phyloP scores from a whole-genome alignment of 2,888 invertebrate genomes.

The Tipula unca region DNA sequence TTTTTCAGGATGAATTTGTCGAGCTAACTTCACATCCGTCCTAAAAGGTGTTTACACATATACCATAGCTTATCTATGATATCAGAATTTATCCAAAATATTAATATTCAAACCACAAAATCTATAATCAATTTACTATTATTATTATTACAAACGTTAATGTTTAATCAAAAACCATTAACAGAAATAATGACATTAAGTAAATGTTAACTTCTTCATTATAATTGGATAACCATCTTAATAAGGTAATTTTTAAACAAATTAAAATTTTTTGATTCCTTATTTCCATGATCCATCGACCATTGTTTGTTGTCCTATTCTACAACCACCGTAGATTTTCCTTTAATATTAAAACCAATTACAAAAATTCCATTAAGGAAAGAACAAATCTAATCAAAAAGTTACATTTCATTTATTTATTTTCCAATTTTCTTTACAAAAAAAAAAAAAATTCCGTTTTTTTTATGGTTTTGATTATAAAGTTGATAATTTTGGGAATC shows the following conservation, averaged over 20 bases:
- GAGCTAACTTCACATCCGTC: too few species aligned
- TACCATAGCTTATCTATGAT: too few species aligned
- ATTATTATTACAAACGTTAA: neutral
- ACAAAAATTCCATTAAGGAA: neutral
- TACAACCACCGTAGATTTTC: neutral
- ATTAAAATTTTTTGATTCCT: neutral
- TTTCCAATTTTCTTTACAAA: neutral
- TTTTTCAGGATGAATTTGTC: too few species aligned
- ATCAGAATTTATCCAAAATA: too few species aligned
- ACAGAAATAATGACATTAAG: neutral
- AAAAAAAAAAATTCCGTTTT: neutral
- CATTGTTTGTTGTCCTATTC: neutral
- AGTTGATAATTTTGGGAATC: slow-evolving; percentile 8
- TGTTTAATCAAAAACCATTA: neutral
- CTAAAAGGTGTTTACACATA: too few species aligned
- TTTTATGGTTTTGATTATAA: neutral
- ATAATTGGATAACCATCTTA: neutral
- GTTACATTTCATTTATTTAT: slow-evolving; percentile 14
- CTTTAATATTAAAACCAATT: neutral
- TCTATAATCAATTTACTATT: neutral
- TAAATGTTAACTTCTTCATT: neutral
- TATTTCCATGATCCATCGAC: neutral
- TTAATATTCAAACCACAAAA: neutral
- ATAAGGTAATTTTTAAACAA: neutral
- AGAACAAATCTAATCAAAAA: neutral